These are phyloP conservation scores for Lasioglossum lativentre DNA, from an alignment of 2,888 invertebrate species.

Conservation along the genomic window DNA sequence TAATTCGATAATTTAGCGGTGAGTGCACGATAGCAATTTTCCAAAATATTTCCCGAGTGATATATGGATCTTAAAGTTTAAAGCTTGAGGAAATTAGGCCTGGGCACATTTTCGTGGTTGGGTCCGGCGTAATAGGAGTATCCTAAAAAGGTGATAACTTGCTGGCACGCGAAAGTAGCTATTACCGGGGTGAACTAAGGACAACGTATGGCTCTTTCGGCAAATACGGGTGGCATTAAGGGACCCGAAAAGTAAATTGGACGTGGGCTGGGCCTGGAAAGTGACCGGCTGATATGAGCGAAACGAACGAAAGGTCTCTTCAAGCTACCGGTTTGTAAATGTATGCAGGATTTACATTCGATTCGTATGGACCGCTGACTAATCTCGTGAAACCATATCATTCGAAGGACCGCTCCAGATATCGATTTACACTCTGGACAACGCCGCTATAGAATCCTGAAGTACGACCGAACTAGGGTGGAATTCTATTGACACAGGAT, in stretches of 20 bases:
- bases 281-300: conserved; percentile 45
- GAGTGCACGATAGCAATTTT: not conserved
- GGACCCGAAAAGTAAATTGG: conserved; percentile 66
- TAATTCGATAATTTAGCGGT: not conserved
- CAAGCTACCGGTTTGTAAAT: conserved; percentile 62
- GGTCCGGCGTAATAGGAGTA: conserved; percentile 30
- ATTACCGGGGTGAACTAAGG: conserved; percentile 35
- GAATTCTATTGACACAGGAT: conserved; percentile 68
- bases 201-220: conserved; percentile 28
- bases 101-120: not conserved
- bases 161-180: conserved; percentile 44
- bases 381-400: conserved; percentile 77
- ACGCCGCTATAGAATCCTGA: conserved; percentile 50
- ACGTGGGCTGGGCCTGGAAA: conserved; percentile 25
- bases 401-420: conserved; percentile 70
- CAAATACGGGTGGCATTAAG: conserved; percentile 54
- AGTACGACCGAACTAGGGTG: conserved; percentile 30
- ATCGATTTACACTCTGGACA: conserved; percentile 71
- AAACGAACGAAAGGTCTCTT: conserved; percentile 26
- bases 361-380: conserved; percentile 71
- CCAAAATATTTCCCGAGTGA: not conserved
- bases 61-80: not conserved
- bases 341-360: conserved; percentile 75
- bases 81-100: conserved; percentile 8
- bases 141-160: conserved; percentile 63